These are phyloP conservation scores for Girardinichthys multiradiatus DNA, from an alignment of 2,113 vertebrate genomes.

Conservation along the genomic window DNA sequence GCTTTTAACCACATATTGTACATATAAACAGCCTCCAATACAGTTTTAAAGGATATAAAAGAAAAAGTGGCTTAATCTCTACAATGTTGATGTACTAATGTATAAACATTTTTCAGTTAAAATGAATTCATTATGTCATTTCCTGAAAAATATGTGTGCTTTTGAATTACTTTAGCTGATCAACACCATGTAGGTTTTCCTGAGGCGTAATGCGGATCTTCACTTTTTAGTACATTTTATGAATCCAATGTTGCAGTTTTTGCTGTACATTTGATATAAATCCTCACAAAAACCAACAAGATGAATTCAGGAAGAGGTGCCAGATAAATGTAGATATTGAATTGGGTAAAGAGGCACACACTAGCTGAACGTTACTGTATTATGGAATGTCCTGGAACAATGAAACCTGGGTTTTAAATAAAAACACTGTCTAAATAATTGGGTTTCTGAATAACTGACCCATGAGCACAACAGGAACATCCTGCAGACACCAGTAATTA, in stretches of 20 bases:
- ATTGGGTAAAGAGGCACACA: neutral
- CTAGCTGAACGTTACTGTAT: neutral
- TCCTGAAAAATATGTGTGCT: neutral
- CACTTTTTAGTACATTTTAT: neutral
- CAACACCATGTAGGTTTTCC: neutral
- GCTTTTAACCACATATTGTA: conserved; percentile 81
- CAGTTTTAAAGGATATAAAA: conserved; percentile 89
- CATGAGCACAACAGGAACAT: neutral
- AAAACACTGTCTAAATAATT: neutral
- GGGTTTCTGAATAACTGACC: neutral
- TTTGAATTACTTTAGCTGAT: neutral
- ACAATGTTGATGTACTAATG: neutral
- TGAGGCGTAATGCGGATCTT: neutral
- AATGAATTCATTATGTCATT: neutral
- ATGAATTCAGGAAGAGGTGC: no score
- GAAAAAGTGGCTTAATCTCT: conserved; percentile 85
- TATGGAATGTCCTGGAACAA: neutral
- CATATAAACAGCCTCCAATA: conserved; percentile 81
- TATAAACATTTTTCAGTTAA: neutral
- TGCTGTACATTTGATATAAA: neutral
- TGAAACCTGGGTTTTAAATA: neutral
- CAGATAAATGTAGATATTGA: neutral
- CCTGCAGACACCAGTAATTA: neutral
- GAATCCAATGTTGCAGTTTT: neutral
- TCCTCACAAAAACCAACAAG: neutral